Conservation (phyloP, 2,113 vertebrate genomes). For the Alouatta palliata region DNA sequence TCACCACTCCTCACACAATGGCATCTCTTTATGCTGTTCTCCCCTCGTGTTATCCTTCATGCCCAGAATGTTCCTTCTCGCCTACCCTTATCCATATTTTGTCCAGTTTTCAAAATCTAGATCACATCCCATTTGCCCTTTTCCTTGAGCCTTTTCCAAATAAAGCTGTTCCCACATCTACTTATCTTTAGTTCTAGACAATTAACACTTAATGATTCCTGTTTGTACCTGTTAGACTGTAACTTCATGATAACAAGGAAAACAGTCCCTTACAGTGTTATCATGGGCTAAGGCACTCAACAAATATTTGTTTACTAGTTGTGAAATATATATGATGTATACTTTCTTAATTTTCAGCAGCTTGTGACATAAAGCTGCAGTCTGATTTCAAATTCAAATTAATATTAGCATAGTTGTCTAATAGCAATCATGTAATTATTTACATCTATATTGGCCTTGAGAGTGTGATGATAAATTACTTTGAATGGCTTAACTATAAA, state of each 20-base stretch:
- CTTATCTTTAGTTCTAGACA: slow-evolving; percentile 47
- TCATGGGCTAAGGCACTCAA: neutral
- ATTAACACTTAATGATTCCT: slow-evolving; percentile 54
- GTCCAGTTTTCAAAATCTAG: neutral
- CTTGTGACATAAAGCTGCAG: neutral
- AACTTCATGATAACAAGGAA: neutral
- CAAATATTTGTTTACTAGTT: slow-evolving; percentile 11
- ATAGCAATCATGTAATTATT: neutral
- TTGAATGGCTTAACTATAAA: neutral
- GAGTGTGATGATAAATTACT: neutral
- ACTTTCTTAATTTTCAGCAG: slow-evolving; percentile 47
- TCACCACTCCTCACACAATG: neutral
- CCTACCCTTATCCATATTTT: neutral
- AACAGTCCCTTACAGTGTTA: neutral
- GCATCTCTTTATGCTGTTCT: neutral
- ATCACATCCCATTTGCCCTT: neutral
- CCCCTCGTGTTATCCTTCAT: neutral
- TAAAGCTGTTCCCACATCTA: slow-evolving; percentile 42
- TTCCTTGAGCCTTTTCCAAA: slow-evolving; percentile 8
- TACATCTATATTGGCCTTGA: neutral
- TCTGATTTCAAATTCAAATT: neutral
- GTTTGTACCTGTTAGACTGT: slow-evolving; percentile 10
- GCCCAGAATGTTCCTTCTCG: neutral
- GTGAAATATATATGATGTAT: neutral
- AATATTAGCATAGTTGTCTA: neutral